phyloP scores from a whole-genome alignment of 1,140 invertebrate species.

The Zelostemma sp. region DNA sequence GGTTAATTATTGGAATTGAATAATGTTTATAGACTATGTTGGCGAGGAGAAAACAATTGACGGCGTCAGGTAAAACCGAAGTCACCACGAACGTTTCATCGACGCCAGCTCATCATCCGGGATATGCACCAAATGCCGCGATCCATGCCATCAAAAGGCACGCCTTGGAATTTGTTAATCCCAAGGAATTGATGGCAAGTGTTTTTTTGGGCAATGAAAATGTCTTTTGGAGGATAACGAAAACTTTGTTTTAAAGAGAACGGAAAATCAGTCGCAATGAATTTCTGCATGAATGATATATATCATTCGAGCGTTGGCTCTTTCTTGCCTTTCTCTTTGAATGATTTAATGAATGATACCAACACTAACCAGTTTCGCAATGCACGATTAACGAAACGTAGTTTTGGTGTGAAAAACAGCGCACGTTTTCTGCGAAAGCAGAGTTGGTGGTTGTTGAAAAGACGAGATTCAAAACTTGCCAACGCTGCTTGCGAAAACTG shows the following conservation, averaged over 20 bases:
- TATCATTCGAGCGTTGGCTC: slow-evolving; percentile 12
- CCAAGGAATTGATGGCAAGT: slow-evolving; percentile 88
- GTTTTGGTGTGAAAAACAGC: slow-evolving; percentile 6
- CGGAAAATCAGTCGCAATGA: background rate
- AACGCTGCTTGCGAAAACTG: slow-evolving; percentile 5
- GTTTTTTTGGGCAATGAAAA: too few species aligned
- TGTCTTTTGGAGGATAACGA: slow-evolving; percentile 12
- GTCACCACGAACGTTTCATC: slow-evolving; percentile 62
- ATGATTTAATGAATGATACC: slow-evolving; percentile 20
- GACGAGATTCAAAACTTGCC: slow-evolving; percentile 4
- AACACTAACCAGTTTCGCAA: slow-evolving; percentile 41
- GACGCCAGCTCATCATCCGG: slow-evolving; percentile 69
- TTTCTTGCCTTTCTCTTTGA: slow-evolving; percentile 25
- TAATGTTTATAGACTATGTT: slow-evolving; percentile 72
- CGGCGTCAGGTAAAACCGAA: slow-evolving; percentile 72
- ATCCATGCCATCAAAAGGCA: slow-evolving; percentile 94
- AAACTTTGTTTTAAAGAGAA: slow-evolving; percentile 17
- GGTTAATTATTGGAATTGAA: background rate
- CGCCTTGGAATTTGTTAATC: slow-evolving; percentile 89
- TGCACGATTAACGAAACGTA: slow-evolving; percentile 32
- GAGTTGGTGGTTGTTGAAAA: slow-evolving; percentile 16
- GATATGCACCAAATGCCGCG: slow-evolving; percentile 87
- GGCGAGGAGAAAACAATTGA: slow-evolving; percentile 77
- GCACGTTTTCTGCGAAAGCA: slow-evolving; percentile 17
- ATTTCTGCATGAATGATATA: background rate